phyloP scores from a whole-genome alignment of 2,797 vertebrate genomes.

The Steatocranus sp. region DNA sequence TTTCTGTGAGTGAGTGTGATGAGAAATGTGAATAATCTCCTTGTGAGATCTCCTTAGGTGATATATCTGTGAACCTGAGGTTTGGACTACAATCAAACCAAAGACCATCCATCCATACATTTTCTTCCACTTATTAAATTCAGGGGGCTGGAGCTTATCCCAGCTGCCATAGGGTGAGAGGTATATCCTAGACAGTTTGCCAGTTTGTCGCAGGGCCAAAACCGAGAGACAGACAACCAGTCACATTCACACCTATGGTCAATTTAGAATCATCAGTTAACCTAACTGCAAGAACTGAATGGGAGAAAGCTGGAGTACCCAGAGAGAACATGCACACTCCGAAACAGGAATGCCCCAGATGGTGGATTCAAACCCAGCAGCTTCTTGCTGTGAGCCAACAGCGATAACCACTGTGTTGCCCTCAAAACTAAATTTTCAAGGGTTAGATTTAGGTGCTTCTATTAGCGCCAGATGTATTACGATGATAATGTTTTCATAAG shows the following conservation, averaged over 20 bases:
- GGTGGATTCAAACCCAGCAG: not conserved
- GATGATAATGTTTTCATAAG: not conserved
- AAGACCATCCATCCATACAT: not conserved
- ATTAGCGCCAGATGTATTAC: not conserved
- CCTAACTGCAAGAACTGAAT: not conserved
- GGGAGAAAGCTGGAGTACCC: not conserved
- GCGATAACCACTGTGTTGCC: not conserved
- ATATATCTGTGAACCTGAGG: not conserved
- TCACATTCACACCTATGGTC: not conserved
- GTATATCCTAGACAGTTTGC: not conserved
- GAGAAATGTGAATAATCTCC: not conserved
- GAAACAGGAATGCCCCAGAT: not conserved
- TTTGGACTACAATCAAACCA: not conserved
- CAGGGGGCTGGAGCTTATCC: not conserved
- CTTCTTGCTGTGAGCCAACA: not conserved
- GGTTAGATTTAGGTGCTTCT: not conserved
- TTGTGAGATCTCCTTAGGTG: not conserved
- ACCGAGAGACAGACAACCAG: not conserved
- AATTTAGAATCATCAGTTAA: not conserved
- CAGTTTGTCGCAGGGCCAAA: not conserved
- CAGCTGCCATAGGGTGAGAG: not conserved
- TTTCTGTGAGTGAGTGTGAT: not conserved
- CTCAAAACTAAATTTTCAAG: accelerated
- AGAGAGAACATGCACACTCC: not conserved
- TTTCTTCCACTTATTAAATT: not conserved